Base-by-base conservation (phyloP, 2,113 vertebrate species). In the Corvus hawaiiensis region DNA sequence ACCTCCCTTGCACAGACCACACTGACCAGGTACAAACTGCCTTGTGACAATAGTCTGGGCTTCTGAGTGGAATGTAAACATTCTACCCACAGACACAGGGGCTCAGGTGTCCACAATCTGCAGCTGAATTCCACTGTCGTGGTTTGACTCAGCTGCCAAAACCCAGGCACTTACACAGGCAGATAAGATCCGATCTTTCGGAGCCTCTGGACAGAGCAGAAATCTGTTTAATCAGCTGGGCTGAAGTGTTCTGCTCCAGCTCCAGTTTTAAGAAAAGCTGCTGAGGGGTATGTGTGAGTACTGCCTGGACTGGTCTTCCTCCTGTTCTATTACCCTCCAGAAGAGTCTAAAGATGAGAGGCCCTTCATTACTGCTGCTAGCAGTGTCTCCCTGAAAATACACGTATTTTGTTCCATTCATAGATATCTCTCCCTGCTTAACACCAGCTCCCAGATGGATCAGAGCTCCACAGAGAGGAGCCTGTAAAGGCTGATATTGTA, bases 21-120 rank as follows among this genome's bases (percentile, higher is more conserved):
- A 0, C 0, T 19, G 43, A 5, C 5, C 54, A 18, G 16, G 19
- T 56, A 13, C 62, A 49, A 63, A 59, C 27, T 4, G 3, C 16
- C 43, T 49, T 49, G 20, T 18, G 46, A 20, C 1, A 6, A 12
- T 3, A 41, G 9, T 22, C 49, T 69, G 22, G 32, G 23, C 28
- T 81, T 7, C 15, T 54, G 24, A 35, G 33, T 6, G 35, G 68
- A 74, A 24, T 8, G 13, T 5, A 30, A 55, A 13, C 16, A 24
- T 44, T 93, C 68, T 51, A 3, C 21, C 41, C 10, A 8, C 21
- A 63, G 16, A 39, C 23, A 39, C 7, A 39, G 2, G 3, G 39
- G 54, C 16, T n/a, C 63, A 41, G 16, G 13, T 67, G n/a, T 61
- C 51, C 67, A 41, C 8, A 35, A 0, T 5, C 28, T 74, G 44